Conservation (phyloP, 2,888 invertebrate species). For the Digitonthophagus gazella region DNA sequence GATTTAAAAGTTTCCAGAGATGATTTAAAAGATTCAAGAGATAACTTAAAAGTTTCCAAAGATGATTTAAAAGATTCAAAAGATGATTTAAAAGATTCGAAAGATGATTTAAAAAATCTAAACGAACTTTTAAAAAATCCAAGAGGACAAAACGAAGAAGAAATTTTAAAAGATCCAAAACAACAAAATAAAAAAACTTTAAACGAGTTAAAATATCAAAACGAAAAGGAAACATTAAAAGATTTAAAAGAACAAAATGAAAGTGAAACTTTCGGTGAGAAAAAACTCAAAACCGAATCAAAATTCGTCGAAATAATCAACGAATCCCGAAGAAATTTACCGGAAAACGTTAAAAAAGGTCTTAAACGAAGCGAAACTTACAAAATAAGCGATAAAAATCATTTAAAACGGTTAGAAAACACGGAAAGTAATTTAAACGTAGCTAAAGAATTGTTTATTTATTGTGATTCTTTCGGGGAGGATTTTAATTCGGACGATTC, state of each 20-base stretch:
- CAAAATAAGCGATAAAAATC: conserved; percentile 24
- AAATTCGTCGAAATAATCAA: conserved; percentile 32
- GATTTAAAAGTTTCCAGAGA: no score
- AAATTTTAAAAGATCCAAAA: no score
- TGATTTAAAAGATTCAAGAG: no score
- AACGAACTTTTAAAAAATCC: no score
- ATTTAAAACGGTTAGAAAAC: conserved; percentile 21
- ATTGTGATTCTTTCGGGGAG: conserved; percentile 37
- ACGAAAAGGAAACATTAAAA: conserved; percentile 6
- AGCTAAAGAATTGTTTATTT: conserved; percentile 33
- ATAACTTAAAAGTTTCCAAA: no score
- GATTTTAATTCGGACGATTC: conserved; percentile 73
- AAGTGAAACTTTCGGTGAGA: conserved; percentile 33
- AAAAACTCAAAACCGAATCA: conserved; percentile 34
- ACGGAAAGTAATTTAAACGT: conserved; percentile 35
- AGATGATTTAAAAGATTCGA: no score
- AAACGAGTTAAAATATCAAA: no score
- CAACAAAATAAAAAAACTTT: no score
- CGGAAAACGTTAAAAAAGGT: conserved; percentile 1
- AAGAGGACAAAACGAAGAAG: no score
- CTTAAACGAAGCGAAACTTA: conserved; percentile 26
- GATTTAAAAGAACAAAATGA: conserved; percentile 11
- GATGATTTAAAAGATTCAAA: no score
- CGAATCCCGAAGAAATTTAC: no score
- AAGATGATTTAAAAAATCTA: no score